Evolutionary conservation across 2,113 vertebrate genomes (phyloP).

Genomic region (Calidris pygmaea): DNA sequence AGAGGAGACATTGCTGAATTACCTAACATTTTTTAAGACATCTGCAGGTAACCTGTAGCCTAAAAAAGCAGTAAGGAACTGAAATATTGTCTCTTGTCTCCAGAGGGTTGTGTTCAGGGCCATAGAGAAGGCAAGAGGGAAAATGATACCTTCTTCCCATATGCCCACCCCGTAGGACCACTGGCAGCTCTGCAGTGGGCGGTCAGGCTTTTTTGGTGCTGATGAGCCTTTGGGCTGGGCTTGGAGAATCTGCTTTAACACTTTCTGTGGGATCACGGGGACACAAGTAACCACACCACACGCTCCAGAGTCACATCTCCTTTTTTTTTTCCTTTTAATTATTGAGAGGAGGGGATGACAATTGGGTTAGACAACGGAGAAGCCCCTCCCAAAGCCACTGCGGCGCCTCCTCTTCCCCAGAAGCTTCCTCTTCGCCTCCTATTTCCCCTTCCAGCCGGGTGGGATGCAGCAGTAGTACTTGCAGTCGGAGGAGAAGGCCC

Average conservation of each 20-base stretch:
- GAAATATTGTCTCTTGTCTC: not conserved
- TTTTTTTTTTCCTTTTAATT: not conserved
- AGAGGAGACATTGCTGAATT: not conserved
- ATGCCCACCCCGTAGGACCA: not conserved
- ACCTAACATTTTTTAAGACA: not conserved
- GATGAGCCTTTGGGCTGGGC: not conserved
- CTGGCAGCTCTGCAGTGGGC: not conserved
- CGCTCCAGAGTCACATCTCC: not conserved
- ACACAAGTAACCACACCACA: not conserved
- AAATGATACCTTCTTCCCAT: not conserved
- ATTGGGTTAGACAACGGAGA: not conserved
- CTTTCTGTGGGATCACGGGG: fast-evolving
- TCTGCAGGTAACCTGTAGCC: not conserved
- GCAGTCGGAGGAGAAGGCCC: not conserved
- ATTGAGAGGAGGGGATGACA: not conserved
- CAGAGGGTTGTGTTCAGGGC: not conserved
- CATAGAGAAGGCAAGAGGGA: not conserved
- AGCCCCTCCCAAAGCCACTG: not conserved
- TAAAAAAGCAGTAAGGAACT: not conserved
- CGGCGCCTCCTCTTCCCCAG: not conserved
- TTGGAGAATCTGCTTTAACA: not conserved
- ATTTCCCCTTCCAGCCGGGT: not conserved
- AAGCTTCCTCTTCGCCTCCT: not conserved
- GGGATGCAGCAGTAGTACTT: conserved; percentile 27
- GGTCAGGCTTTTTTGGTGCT: not conserved